A percentile compares a stretch with the other conserved stretches of the same genome.
Evolutionary conservation across 2,113 vertebrate genomes (phyloP).

Genomic region (Tragelaphus buxtoni): DNA sequence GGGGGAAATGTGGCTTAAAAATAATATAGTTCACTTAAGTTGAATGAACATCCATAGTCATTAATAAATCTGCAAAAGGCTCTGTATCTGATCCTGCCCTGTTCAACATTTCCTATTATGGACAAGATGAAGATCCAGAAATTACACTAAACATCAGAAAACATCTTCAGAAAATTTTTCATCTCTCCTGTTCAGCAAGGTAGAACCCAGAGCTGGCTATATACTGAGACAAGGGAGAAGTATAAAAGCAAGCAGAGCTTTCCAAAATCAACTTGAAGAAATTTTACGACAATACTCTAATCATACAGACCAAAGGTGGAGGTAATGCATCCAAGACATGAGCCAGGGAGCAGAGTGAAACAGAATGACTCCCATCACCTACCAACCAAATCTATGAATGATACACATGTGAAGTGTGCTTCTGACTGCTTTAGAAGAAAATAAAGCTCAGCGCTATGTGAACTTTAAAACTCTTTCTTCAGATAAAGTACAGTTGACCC

Average conservation of each 20-base stretch:
- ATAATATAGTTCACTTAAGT: neutral
- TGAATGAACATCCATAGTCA: neutral
- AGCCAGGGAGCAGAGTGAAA: neutral
- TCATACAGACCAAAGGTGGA: neutral
- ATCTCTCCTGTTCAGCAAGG: neutral
- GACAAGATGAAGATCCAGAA: constrained; percentile 3
- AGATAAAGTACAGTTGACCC: neutral
- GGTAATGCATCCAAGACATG: neutral
- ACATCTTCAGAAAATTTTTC: constrained; percentile 19
- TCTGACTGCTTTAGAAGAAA: neutral
- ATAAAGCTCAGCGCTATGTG: neutral
- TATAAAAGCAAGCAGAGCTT: neutral
- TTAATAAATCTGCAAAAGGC: neutral
- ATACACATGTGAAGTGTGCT: neutral
- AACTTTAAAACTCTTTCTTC: constrained; percentile 12
- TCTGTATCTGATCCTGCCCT: neutral
- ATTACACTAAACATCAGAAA: neutral
- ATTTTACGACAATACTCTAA: neutral
- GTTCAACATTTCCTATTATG: neutral
- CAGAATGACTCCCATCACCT: neutral
- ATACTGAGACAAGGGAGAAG: neutral
- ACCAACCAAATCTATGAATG: neutral
- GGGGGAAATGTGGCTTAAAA: constrained; percentile 13
- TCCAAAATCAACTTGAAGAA: neutral
- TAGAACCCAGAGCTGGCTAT: neutral